Evolutionary conservation across 2,797 vertebrate genomes (phyloP).

Genomic region (Enteromius argenteus): DNA sequence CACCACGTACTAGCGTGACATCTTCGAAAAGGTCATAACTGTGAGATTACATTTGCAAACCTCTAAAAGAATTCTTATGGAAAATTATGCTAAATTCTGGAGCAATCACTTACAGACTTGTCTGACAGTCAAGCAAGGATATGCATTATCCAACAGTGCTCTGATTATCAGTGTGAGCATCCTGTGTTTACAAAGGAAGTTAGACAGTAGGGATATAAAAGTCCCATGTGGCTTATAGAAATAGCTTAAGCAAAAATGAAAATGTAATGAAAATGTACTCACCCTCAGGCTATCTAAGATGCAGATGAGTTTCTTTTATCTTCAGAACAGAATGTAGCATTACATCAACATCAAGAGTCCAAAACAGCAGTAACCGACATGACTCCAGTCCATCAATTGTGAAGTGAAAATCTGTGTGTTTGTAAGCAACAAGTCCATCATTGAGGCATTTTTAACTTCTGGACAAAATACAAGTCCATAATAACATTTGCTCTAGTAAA

Average conservation of each 20-base stretch:
- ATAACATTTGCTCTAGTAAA: not conserved
- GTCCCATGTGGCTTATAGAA: not conserved
- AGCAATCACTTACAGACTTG: slow-evolving; percentile 1
- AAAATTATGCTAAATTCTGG: slow-evolving; percentile 7
- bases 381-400: not conserved
- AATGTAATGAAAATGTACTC: not conserved
- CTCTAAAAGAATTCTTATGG: not conserved
- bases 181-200: slow-evolving; percentile 13
- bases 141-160: not conserved
- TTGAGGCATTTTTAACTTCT: not conserved
- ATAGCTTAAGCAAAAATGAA: not conserved
- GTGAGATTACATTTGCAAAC: slow-evolving; percentile 16
- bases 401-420: not conserved
- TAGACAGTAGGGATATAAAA: not conserved
- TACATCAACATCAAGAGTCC: not conserved
- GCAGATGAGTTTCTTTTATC: not conserved
- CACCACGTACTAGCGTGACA: not conserved
- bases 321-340: not conserved
- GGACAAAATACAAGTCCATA: not conserved
- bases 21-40: slow-evolving; percentile 29
- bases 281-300: not conserved
- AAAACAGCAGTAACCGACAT: not conserved
- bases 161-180: not conserved
- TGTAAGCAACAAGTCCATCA: not conserved
- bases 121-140: slow-evolving; percentile 5